Evolutionary conservation across 1,140 invertebrate species (phyloP), one percentile per base, ranked within the genome.

Genomic region (Calephelis nemesis): DNA sequence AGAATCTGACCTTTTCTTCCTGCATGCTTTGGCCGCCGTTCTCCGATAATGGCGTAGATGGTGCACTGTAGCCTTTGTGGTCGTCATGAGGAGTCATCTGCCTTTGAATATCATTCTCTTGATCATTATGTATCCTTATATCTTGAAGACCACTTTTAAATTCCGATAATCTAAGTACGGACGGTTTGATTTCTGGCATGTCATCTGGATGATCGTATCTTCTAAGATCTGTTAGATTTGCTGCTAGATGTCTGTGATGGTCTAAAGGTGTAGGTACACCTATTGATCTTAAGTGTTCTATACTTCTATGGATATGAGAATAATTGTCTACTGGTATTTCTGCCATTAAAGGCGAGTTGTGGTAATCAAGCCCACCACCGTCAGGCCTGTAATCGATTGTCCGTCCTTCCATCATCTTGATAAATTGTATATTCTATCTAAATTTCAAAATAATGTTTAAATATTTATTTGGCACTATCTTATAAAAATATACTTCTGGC

Each of bases 301-400:
- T 95, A 77, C 94, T 95, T 69, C 94, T 89, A 81, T 95, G 94
- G 73, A 95, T 94, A 76, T 95, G 94, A 15, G 93, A 93, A 74
- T 94, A 94, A 85, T 93, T 93, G 19, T 94, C 94, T 69, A 93
- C 78, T 60, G 93, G 92, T 84, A 94, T 92, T 84, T 94, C 93
- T 10, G 93, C 93, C 93, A 94, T 93, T 67, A 93, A 84, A 8
- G 93, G 93, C 63, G 93, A 94, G 78, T 94, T 93, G 79, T 94
- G 93, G 86, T 93, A 92, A 82, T 93, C 93, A 71, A 93, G 85
- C 13, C 93, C 93, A 73, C 91, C 92, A 72, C 92, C 93, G 78
- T 90, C 93, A 74, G 91, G 92, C 77, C 89, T 87, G 78, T 92
- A 93, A 79, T 93, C 93, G 77, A 94, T 93, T 30, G 93, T 92